phyloP scores from a whole-genome alignment of 2,888 invertebrate genomes.

The Oscheius sp. region DNA sequence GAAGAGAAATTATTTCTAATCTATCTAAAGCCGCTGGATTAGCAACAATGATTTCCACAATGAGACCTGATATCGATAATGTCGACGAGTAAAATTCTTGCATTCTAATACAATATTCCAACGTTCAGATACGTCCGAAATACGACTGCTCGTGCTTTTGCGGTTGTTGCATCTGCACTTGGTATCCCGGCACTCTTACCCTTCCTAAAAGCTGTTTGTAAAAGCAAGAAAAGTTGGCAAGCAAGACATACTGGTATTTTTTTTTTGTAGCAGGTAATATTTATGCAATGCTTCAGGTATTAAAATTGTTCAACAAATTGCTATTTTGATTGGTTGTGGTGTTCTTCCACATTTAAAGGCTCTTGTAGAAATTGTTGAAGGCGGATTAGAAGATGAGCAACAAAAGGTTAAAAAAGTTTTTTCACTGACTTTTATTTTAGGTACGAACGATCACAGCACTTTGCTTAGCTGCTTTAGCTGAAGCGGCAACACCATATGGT shows the following conservation, averaged over 20 bases:
- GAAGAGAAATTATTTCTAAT: slow-evolving; percentile 94
- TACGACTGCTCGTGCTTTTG: slow-evolving; percentile 98
- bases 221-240: slow-evolving; percentile 99
- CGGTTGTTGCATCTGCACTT: slow-evolving; percentile 98
- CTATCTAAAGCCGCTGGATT: slow-evolving; percentile 97
- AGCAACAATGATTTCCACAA: slow-evolving; percentile 99
- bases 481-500: slow-evolving; percentile 98
- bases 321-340: slow-evolving; percentile 99
- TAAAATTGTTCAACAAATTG: slow-evolving; percentile 99
- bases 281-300: slow-evolving; percentile 76
- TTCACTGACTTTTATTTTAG: slow-evolving; percentile 27
- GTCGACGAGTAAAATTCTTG: slow-evolving; percentile 72
- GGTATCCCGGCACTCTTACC: slow-evolving; percentile 96
- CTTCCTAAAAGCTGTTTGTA: slow-evolving; percentile 94
- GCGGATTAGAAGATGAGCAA: slow-evolving; percentile 96
- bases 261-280: neutral
- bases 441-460: slow-evolving; percentile 93
- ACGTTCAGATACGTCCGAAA: slow-evolving; percentile 85
- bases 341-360: slow-evolving; percentile 96
- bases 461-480: slow-evolving; percentile 95
- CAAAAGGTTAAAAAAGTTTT: slow-evolving; percentile 79
- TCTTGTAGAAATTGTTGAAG: slow-evolving; percentile 98
- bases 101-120: neutral
- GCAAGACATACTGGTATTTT: slow-evolving; percentile 83
- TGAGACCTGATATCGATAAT: slow-evolving; percentile 99